Conservation (phyloP, 2,113 vertebrate genomes). For the Otocyon megalotis region DNA sequence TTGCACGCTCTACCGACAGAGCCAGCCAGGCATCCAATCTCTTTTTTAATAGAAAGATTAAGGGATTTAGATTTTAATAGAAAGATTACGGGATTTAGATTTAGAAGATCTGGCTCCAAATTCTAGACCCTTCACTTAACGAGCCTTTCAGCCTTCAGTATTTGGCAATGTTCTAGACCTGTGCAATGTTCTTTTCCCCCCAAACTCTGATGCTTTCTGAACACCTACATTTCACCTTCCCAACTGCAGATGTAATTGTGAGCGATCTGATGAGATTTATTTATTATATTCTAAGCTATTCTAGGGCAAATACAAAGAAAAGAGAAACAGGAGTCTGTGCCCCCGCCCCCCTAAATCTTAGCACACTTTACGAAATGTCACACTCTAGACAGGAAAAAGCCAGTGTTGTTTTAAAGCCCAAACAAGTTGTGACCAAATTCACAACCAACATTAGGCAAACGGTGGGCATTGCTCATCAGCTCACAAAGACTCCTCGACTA, state of each 20-base stretch:
- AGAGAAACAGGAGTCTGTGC: not conserved
- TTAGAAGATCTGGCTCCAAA: not conserved
- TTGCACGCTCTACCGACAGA: not conserved
- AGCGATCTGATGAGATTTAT: not conserved
- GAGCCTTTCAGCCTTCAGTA: not conserved
- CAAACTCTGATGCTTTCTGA: constrained; percentile 33
- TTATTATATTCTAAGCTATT: constrained; percentile 41
- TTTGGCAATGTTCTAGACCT: not conserved
- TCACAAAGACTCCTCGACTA: not conserved
- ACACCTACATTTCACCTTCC: not conserved
- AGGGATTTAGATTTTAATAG: not conserved
- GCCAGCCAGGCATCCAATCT: not conserved
- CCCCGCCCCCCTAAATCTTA: not conserved
- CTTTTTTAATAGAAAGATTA: not conserved
- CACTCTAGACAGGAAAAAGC: not conserved
- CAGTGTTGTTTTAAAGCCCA: no score
- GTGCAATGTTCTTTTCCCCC: not conserved
- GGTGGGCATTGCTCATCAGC: not conserved
- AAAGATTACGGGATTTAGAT: not conserved
- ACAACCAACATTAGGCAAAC: not conserved
- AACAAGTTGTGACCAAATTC: not conserved
- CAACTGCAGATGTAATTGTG: not conserved
- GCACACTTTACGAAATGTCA: not conserved
- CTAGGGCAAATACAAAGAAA: not conserved
- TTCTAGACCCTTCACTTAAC: not conserved